Evolutionary conservation across 2,113 vertebrate species (phyloP).

Genomic region (Scartelaos histophorus): DNA sequence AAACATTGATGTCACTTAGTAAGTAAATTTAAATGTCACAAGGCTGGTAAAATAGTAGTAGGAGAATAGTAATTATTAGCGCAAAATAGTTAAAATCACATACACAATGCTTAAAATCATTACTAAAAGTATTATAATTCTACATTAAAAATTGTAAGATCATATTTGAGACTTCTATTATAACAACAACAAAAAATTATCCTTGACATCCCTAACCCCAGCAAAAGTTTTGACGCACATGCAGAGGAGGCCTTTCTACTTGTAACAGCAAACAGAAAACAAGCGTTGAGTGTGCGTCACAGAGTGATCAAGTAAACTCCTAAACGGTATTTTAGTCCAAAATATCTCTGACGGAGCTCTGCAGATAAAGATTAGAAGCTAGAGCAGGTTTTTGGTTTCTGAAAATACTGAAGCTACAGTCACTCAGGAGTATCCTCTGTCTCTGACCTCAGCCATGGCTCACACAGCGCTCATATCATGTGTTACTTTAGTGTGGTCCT

Average conservation of each 20-base stretch:
- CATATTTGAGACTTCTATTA: neutral
- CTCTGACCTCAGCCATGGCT: slow-evolving; percentile 46
- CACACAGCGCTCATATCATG: slow-evolving; percentile 45
- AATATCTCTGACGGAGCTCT: neutral
- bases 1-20: no score
- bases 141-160: no score
- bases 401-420: slow-evolving; percentile 15
- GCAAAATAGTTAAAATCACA: no score
- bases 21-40: no score
- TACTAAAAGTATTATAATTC: no score
- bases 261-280: neutral
- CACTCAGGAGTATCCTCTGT: neutral
- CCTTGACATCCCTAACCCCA: neutral
- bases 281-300: neutral
- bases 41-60: no score
- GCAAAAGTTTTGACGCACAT: neutral
- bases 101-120: no score
- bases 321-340: neutral
- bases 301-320: neutral
- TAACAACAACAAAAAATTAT: neutral
- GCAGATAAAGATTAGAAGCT: neutral
- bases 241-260: neutral
- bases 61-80: no score
- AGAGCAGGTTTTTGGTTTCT: neutral
- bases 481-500: slow-evolving; percentile 25